These are phyloP conservation scores for Phaethornis superciliosus DNA, from an alignment of 2,113 vertebrate species.

Conservation along the genomic window DNA sequence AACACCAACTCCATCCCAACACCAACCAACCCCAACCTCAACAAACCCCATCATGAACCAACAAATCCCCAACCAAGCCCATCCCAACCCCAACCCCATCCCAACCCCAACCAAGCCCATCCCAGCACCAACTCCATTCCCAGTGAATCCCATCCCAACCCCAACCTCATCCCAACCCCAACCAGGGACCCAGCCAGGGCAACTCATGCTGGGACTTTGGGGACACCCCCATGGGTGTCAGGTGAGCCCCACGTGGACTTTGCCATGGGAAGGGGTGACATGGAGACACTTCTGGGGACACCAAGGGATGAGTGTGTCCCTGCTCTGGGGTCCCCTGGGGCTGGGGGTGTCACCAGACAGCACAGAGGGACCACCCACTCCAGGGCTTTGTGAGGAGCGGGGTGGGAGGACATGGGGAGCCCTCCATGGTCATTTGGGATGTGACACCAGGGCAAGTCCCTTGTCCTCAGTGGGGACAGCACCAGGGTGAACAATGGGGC, in stretches of 20 bases:
- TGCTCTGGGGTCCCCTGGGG: not conserved
- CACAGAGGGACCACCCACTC: not conserved
- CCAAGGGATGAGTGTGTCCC: rapidly evolving
- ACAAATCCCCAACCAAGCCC: not conserved
- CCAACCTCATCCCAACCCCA: not conserved
- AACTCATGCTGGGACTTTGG: rapidly evolving
- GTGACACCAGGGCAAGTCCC: not conserved
- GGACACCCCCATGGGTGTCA: too few relatives aligned
- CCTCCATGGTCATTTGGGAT: rapidly evolving
- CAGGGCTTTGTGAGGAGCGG: too few relatives aligned
- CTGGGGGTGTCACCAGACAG: rapidly evolving
- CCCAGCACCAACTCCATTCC: too few relatives aligned
- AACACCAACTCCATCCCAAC: too few relatives aligned
- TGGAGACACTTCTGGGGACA: not conserved
- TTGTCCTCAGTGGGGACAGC: not conserved
- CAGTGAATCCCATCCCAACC: too few relatives aligned
- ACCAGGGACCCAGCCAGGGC: rapidly evolving
- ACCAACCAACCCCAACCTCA: too few relatives aligned
- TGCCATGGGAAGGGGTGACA: not conserved
- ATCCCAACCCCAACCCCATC: not conserved
- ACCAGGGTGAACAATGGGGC: not conserved
- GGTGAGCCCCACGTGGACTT: rapidly evolving
- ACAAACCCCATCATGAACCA: too few relatives aligned
- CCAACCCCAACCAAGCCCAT: too few relatives aligned
- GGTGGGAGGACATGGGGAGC: not conserved